Conservation (phyloP, 1,140 invertebrate genomes). For the Dufourea novaeangliae region DNA sequence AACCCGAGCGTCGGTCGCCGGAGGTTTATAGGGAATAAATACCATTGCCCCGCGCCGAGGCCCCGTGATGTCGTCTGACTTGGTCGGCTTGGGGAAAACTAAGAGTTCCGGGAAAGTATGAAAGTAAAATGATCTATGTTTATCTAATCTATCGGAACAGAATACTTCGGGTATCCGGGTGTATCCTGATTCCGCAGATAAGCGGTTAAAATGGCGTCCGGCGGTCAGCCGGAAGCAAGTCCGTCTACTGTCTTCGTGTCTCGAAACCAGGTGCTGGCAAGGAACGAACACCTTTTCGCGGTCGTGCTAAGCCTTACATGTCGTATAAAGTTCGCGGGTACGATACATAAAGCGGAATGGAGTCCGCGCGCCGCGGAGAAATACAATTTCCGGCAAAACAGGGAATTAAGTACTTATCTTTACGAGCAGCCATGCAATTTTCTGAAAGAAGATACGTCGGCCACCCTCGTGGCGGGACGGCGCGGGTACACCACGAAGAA, state of each 20-base stretch:
- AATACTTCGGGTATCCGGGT: no score
- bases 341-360: slow-evolving; percentile 54
- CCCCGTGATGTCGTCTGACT: no score
- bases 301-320: slow-evolving; percentile 18
- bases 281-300: background rate
- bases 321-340: slow-evolving; percentile 20
- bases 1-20: no score
- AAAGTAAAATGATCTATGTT: no score
- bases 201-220: background rate
- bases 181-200: no score
- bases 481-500: slow-evolving; percentile 37
- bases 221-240: background rate
- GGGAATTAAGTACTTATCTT: slow-evolving; percentile 67
- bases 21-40: no score
- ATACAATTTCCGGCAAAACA: slow-evolving; percentile 65
- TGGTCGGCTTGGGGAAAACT: no score
- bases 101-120: no score
- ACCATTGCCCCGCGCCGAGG: no score
- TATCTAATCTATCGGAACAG: no score
- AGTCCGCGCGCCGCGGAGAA: slow-evolving; percentile 45
- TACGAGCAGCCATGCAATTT: slow-evolving; percentile 58
- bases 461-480: slow-evolving; percentile 11
- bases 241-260: no score
- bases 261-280: background rate
- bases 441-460: slow-evolving; percentile 59